Percentiles rank a stretch among this genome's conserved stretches.
These are phyloP conservation scores for Drosophila ananassae DNA, from an alignment of 1,140 invertebrate species.

Conservation along the genomic window DNA sequence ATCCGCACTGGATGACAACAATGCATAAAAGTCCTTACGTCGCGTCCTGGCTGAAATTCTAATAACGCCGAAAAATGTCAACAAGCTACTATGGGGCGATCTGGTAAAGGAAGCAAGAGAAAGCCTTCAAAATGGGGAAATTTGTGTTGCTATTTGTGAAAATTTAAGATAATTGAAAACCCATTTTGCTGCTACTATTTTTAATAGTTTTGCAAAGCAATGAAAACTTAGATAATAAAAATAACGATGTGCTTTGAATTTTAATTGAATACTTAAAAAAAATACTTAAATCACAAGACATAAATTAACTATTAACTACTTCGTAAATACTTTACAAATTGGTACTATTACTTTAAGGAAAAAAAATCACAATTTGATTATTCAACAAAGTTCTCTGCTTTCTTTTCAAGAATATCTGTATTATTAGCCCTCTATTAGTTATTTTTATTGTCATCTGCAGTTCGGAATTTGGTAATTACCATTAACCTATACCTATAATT, in stretches of 20 bases:
- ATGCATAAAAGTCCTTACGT: constrained; percentile 44
- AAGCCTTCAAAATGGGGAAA: background rate
- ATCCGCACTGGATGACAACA: constrained; percentile 18
- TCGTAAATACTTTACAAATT: background rate
- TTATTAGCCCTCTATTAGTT: background rate
- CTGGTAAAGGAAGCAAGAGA: background rate
- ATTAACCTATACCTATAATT: background rate
- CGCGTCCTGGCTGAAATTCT: constrained; percentile 40
- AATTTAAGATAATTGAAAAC: too few species aligned
- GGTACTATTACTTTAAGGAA: background rate
- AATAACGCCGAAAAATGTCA: constrained; percentile 65
- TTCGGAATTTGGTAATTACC: background rate
- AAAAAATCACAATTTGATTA: background rate
- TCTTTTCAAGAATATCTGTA: too few species aligned
- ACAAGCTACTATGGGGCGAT: constrained; percentile 22
- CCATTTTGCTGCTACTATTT: too few species aligned
- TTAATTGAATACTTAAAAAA: background rate
- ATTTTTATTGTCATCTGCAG: background rate
- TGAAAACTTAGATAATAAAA: background rate
- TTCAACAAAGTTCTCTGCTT: background rate
- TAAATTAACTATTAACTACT: background rate
- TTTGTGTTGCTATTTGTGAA: too few species aligned
- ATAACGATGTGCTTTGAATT: background rate
- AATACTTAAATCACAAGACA: background rate
- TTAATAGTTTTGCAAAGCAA: background rate